Base-by-base conservation (phyloP, 2,888 invertebrate species). In the Drosophila pseudotalamancana region DNA sequence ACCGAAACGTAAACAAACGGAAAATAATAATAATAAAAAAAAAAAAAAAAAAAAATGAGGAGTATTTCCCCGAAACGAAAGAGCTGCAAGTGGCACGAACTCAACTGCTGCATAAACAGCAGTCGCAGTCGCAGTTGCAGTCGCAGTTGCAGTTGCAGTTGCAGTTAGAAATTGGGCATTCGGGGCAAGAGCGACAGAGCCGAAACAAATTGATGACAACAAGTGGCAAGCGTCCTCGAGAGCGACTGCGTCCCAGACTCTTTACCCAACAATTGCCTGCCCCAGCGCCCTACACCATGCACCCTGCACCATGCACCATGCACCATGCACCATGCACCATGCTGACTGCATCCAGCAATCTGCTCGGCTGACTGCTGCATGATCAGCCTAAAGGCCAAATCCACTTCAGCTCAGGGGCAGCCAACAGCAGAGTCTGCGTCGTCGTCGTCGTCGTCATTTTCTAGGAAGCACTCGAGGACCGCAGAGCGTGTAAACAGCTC, bases 171-270 rank as follows among this genome's bases (percentile, higher is more conserved):
- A 16, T 16, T 21, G 48, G 43, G 48, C 48, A 51, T 16, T 12
- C 5, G 43, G 2, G 42, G 55, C 46, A 8, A 6, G 39, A 42
- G 57, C 40, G 75, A 74, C 55, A 60, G 56, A 74, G 59, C 57
- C 80, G 29, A 35, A 60, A 74, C 53, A 86, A 80, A 87, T 87
- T 87, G 81, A 81, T 87, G 81, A 82, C 81, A 87, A 82, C 87
- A 82, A 82, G 81, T 82, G 87, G 87, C 83, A 64, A 87, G 83
- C 83, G 83, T 82, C 69, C 45, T 34, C 43, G 37, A 49, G 43
- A 16, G 11, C 27, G 27, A 37, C 27, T 49, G 19, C 49, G 27
- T 37, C 19, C 27, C 31, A 31, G 70, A 46, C 75, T 72, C n/a
- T 72, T 75, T 75, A 72, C 75, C 65, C 37, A 37, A 4, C 12